These are phyloP conservation scores for Pedionomus torquatus DNA, from an alignment of 2,113 vertebrate species.

Conservation along the genomic window DNA sequence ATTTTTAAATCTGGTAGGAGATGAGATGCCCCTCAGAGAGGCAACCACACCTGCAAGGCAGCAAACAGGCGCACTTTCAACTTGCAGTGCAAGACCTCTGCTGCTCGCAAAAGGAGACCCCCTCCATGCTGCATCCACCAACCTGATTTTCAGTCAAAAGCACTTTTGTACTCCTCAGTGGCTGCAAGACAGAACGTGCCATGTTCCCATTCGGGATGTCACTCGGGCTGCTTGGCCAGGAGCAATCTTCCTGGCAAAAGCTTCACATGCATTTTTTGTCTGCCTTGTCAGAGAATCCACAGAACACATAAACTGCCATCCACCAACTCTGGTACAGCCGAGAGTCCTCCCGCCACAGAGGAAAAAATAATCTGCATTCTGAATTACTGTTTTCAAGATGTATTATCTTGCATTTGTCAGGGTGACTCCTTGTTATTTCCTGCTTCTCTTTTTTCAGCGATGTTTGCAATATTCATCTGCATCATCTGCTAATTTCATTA, in stretches of 20 bases:
- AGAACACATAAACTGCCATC: background rate
- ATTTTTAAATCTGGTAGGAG: background rate
- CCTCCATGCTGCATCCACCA: background rate
- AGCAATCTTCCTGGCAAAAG: background rate
- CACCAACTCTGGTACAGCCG: background rate
- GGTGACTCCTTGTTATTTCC: conserved; percentile 35
- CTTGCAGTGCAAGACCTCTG: background rate
- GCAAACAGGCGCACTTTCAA: background rate
- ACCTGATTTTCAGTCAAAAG: background rate
- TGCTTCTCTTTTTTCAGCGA: conserved; percentile 14
- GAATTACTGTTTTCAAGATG: conserved; percentile 44
- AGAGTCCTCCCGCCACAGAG: background rate
- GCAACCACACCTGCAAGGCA: background rate
- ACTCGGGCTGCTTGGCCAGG: background rate
- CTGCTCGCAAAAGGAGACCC: background rate
- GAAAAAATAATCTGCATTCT: conserved; percentile 33
- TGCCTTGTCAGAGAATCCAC: background rate
- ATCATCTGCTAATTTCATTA: conserved; percentile 67
- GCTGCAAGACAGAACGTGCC: background rate
- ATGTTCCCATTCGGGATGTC: background rate
- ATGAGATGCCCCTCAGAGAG: background rate
- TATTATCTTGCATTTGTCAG: conserved; percentile 35
- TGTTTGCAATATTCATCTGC: conserved; percentile 38
- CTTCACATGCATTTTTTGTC: background rate
- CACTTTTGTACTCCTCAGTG: background rate